These are phyloP conservation scores for Poecilia latipinna DNA, from an alignment of 2,113 vertebrate species.

Conservation along the genomic window DNA sequence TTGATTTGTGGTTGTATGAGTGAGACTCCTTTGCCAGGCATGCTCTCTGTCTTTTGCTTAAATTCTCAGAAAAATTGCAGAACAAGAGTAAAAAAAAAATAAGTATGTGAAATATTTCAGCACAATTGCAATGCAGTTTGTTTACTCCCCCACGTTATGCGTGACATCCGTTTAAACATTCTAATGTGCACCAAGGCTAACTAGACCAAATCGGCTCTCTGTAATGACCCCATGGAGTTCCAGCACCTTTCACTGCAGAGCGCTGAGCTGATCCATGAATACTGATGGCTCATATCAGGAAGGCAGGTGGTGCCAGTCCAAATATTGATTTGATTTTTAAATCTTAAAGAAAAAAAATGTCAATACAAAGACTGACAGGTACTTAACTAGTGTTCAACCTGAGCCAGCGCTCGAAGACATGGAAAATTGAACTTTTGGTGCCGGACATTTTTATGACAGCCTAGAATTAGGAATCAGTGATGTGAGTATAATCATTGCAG, in stretches of 20 bases:
- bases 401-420: not conserved
- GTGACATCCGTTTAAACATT: not conserved
- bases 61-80: too few species aligned
- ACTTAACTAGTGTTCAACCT: conserved; percentile 8
- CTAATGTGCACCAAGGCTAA: not conserved
- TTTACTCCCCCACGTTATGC: not conserved
- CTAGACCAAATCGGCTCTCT: not conserved
- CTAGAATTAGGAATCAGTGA: conserved; percentile 11
- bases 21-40: not conserved
- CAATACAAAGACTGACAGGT: conserved; percentile 21
- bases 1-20: not conserved
- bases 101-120: not conserved
- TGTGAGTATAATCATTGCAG: not conserved
- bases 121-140: conserved; percentile 11
- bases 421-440: not conserved
- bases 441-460: conserved; percentile 7
- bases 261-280: conserved; percentile 45
- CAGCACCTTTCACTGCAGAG: conserved; percentile 20
- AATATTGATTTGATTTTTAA: conserved; percentile 42
- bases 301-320: conserved; percentile 41
- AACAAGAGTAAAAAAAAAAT: not conserved
- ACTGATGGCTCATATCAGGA: conserved; percentile 50
- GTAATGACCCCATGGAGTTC: conserved; percentile 7
- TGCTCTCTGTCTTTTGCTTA: too few species aligned
- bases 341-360: conserved; percentile 16